phyloP scores from a whole-genome alignment of 1,140 invertebrate species.

The Globodera ellingtonae region DNA sequence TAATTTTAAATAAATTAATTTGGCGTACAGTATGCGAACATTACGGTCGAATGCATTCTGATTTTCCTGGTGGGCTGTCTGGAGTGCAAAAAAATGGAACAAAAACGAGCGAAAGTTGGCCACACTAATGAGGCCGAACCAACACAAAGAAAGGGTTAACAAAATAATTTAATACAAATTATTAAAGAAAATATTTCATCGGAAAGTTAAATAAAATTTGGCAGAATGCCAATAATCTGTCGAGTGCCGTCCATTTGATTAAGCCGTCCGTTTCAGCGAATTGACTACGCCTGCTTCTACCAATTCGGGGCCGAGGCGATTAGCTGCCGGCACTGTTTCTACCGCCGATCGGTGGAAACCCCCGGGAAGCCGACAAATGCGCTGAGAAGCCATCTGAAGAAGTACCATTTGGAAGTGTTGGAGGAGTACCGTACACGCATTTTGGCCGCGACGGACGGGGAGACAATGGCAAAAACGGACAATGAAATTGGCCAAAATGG shows the following conservation, averaged over 20 bases:
- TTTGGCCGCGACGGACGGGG: not conserved
- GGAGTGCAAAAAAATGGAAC: conserved; percentile 17
- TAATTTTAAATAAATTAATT: not conserved
- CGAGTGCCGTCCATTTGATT: not conserved
- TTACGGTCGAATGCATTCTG: conserved; percentile 17
- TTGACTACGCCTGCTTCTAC: conserved; percentile 9
- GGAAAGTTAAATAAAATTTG: too few species aligned
- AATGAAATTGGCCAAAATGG: not conserved
- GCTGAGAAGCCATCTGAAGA: conserved; percentile 25
- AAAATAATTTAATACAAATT: not conserved
- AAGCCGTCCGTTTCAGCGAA: not conserved
- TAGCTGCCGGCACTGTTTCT: conserved; percentile 11
- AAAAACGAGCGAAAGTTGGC: conserved; percentile 16
- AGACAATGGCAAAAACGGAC: not conserved
- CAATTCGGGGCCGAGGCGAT: conserved; percentile 2
- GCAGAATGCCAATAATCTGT: not conserved
- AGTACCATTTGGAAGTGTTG: conserved; percentile 17
- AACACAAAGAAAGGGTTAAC: conserved; percentile 11
- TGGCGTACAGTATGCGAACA: conserved; percentile 17
- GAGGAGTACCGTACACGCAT: not conserved
- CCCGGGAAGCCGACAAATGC: conserved; percentile 12
- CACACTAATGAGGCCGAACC: not conserved
- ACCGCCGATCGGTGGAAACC: not conserved
- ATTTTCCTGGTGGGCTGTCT: conserved; percentile 3
- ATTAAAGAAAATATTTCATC: too few species aligned